Evolutionary conservation across 2,797 vertebrate species (phyloP).

Genomic region (Aulostomus chinensis): DNA sequence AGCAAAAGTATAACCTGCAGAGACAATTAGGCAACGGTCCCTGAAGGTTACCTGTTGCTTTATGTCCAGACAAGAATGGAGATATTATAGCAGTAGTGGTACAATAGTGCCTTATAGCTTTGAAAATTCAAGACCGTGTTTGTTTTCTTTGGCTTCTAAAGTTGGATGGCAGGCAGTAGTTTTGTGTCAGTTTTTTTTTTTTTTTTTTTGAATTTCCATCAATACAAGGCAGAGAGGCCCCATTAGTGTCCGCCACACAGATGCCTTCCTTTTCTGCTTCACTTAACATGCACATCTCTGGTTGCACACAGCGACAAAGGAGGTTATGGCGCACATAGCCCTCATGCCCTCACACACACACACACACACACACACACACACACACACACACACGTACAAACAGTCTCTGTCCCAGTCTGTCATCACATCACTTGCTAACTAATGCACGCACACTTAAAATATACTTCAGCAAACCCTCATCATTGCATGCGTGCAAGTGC

Average conservation of each 20-base stretch:
- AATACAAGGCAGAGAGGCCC: slow-evolving; percentile 35
- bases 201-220: slow-evolving; percentile 37
- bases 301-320: slow-evolving; percentile 40
- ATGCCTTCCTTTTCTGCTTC: slow-evolving; percentile 44
- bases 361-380: background rate
- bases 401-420: slow-evolving; percentile 33
- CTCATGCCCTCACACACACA: background rate
- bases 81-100: too few species aligned
- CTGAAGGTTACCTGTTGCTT: too few species aligned
- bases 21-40: too few species aligned
- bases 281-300: slow-evolving; percentile 47
- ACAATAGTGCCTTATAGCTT: too few species aligned
- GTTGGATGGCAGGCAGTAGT: slow-evolving; percentile 4
- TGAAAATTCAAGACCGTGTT: too few species aligned
- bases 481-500: background rate
- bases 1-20: too few species aligned
- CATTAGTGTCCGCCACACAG: slow-evolving; percentile 44
- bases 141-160: slow-evolving; percentile 3
- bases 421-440: slow-evolving; percentile 13
- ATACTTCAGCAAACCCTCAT: background rate
- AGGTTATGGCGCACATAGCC: slow-evolving; percentile 28
- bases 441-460: background rate
- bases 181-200: slow-evolving; percentile 20
- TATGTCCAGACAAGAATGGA: too few species aligned
- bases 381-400: background rate